Conservation (phyloP, 2,113 vertebrate species). For the Penelope pileata region DNA sequence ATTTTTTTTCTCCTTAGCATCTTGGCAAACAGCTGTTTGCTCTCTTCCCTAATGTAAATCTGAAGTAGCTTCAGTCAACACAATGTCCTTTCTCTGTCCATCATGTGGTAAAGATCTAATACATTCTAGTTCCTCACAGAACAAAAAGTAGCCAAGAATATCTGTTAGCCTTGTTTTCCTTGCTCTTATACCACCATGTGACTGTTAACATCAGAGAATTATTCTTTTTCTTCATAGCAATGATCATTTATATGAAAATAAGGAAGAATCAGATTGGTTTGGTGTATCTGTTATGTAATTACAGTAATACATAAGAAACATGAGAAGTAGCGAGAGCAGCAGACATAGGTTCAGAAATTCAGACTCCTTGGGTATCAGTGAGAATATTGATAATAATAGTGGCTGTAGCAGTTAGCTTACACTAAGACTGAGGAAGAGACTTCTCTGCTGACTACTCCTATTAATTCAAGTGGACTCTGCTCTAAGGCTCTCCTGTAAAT, state of each 20-base stretch:
- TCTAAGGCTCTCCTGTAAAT: background rate
- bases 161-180: background rate
- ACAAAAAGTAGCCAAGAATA: background rate
- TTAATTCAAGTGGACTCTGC: background rate
- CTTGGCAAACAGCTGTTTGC: background rate
- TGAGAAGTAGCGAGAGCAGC: background rate
- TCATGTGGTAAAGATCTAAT: background rate
- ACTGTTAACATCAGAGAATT: background rate
- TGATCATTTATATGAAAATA: background rate
- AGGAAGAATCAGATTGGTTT: background rate
- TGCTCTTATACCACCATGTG: background rate
- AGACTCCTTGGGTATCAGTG: rapidly evolving
- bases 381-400: background rate
- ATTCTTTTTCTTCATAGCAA: background rate
- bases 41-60: slow-evolving; percentile 19
- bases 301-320: background rate
- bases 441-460: background rate
- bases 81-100: background rate
- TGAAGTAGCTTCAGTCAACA: slow-evolving; percentile 1
- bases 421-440: rapidly evolving
- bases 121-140: background rate
- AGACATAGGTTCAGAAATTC: background rate
- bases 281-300: background rate
- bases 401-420: rapidly evolving
- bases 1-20: slow-evolving; percentile 35